phyloP scores from a whole-genome alignment of 2,797 vertebrate species.

The Erethizon dorsatum region DNA sequence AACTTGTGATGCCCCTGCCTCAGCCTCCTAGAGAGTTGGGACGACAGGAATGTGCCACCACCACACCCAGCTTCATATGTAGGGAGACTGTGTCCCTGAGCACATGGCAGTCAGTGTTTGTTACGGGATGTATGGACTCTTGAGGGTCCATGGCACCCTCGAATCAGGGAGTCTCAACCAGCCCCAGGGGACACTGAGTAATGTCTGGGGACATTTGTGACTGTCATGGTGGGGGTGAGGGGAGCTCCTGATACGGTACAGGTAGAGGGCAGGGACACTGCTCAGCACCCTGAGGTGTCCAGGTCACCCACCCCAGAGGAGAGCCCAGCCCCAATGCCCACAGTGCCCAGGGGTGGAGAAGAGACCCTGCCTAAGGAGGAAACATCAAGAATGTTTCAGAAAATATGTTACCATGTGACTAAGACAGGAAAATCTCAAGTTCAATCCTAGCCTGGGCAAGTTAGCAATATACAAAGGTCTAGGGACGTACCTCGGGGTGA shows the following conservation, averaged over 20 bases:
- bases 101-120: neutral
- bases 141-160: neutral
- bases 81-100: neutral
- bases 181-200: neutral
- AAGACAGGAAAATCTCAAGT: neutral
- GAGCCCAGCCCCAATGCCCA: neutral
- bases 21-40: neutral
- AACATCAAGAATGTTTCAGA: neutral
- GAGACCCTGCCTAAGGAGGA: neutral
- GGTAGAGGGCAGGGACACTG: neutral
- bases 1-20: neutral
- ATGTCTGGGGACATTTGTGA: neutral
- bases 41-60: neutral
- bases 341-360: neutral
- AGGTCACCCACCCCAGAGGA: neutral
- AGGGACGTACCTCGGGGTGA: neutral
- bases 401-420: neutral
- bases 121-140: neutral
- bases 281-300: neutral
- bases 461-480: neutral
- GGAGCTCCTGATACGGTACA: neutral
- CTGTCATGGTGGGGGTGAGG: neutral
- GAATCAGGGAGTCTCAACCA: neutral
- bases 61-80: neutral
- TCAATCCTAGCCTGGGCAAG: neutral